Conservation (phyloP, 1,140 invertebrate genomes). For the Acromyrmex charruanus region DNA sequence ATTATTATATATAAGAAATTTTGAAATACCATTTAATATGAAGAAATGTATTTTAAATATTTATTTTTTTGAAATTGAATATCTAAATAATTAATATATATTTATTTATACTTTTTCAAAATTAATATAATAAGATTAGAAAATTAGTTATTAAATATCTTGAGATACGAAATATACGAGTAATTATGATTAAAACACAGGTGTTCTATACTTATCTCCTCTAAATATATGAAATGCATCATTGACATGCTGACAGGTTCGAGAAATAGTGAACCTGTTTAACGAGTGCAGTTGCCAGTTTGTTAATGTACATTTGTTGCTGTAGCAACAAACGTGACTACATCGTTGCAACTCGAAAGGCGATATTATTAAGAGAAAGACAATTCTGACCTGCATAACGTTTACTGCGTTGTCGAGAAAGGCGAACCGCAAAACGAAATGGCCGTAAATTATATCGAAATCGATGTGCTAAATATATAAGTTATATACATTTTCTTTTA, state of each 20-base stretch:
- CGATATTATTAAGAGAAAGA: slow-evolving; percentile 57
- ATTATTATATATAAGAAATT: background rate
- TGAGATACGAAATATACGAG: too few species aligned
- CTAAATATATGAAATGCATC: slow-evolving; percentile 36
- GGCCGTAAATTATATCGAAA: slow-evolving; percentile 33
- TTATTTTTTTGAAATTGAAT: background rate
- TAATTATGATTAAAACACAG: background rate
- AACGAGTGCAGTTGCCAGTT: background rate
- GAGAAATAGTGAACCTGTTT: slow-evolving; percentile 31
- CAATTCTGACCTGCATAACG: slow-evolving; percentile 52
- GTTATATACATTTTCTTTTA: background rate
- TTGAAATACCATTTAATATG: background rate
- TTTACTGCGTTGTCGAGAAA: background rate
- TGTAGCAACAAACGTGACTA: slow-evolving; percentile 20
- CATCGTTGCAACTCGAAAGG: background rate
- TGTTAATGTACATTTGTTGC: background rate
- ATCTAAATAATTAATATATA: background rate
- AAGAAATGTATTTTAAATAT: background rate
- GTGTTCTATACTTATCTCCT: background rate
- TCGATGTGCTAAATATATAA: slow-evolving; percentile 6
- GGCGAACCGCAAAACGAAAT: slow-evolving; percentile 6
- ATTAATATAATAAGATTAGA: background rate
- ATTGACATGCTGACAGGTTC: background rate
- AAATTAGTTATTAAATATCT: background rate
- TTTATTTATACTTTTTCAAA: slow-evolving; percentile 7